Conservation (phyloP, 2,888 invertebrate genomes). For the Hipparchia sbordonii region DNA sequence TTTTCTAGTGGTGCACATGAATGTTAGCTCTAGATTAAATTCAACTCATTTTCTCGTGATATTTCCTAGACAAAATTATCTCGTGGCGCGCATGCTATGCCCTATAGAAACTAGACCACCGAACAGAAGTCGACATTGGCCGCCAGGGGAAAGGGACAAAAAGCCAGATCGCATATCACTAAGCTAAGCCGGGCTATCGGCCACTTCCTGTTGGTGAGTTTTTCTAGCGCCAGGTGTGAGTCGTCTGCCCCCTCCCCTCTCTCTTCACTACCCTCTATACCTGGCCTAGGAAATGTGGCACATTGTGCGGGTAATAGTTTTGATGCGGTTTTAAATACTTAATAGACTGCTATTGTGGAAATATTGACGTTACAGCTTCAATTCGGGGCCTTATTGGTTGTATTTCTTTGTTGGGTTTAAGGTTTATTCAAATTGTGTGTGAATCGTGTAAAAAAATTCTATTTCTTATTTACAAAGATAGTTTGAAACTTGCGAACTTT, state of each 20-base stretch:
- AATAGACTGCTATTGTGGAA: constrained; percentile 14
- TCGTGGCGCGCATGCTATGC: too few relatives aligned
- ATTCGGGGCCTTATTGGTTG: not conserved
- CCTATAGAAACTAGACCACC: not conserved
- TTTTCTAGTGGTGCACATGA: not conserved
- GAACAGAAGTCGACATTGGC: not conserved
- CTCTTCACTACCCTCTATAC: constrained; percentile 27
- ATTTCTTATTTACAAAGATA: too few relatives aligned
- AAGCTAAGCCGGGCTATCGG: constrained; percentile 15
- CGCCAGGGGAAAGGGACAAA: constrained; percentile 15
- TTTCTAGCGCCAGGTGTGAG: constrained; percentile 49
- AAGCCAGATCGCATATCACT: constrained; percentile 29
- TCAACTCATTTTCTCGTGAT: not conserved
- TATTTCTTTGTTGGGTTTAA: not conserved
- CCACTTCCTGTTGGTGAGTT: constrained; percentile 43
- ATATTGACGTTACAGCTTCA: not conserved
- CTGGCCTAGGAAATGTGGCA: constrained; percentile 28
- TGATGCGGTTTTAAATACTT: constrained; percentile 28
- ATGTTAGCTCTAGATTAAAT: too few relatives aligned
- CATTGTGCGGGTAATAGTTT: constrained; percentile 29
- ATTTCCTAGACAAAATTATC: too few relatives aligned
- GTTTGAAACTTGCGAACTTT: too few relatives aligned
- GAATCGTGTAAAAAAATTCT: not conserved
- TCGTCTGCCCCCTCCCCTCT: constrained; percentile 23
- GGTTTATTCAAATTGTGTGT: not conserved